Percentiles rank a stretch among this genome's conserved stretches.
Evolutionary conservation across 2,797 vertebrate genomes (phyloP).

Genomic region (Hippoglossus hippoglossus): DNA sequence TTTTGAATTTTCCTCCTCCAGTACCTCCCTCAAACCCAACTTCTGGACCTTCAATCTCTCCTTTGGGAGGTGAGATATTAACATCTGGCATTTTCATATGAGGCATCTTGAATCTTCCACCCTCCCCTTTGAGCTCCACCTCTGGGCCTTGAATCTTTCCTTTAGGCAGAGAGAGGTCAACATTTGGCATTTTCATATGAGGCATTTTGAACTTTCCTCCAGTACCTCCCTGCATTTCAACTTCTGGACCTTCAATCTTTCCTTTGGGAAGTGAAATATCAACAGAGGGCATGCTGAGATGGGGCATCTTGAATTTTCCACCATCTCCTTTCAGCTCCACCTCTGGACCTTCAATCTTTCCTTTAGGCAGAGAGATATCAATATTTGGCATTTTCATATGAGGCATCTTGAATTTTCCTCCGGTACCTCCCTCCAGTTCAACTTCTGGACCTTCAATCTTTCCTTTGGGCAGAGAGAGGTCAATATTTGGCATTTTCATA

Average conservation of each 20-base stretch:
- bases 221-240: neutral
- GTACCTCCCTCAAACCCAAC: no score
- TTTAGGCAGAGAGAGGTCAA: neutral
- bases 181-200: neutral
- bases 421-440: slow-evolving; percentile 21
- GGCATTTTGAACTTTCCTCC: slow-evolving; percentile 41
- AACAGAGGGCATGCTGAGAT: neutral
- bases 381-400: slow-evolving; percentile 59
- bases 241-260: slow-evolving; percentile 1
- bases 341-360: slow-evolving; percentile 13
- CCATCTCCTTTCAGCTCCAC: slow-evolving; percentile 30
- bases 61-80: no score
- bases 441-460: slow-evolving; percentile 3
- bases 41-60: no score
- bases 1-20: no score
- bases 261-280: neutral
- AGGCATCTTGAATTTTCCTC: slow-evolving; percentile 60
- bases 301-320: slow-evolving; percentile 64
- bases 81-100: no score
- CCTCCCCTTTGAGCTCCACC: neutral
- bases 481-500: no score
- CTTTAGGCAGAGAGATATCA: slow-evolving; percentile 65
- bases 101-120: slow-evolving; percentile 1
- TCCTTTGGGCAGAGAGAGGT: no score
- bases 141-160: slow-evolving; percentile 1